These are phyloP conservation scores for Propithecus deckenii DNA, from an alignment of 2,797 vertebrate species.

Conservation along the genomic window DNA sequence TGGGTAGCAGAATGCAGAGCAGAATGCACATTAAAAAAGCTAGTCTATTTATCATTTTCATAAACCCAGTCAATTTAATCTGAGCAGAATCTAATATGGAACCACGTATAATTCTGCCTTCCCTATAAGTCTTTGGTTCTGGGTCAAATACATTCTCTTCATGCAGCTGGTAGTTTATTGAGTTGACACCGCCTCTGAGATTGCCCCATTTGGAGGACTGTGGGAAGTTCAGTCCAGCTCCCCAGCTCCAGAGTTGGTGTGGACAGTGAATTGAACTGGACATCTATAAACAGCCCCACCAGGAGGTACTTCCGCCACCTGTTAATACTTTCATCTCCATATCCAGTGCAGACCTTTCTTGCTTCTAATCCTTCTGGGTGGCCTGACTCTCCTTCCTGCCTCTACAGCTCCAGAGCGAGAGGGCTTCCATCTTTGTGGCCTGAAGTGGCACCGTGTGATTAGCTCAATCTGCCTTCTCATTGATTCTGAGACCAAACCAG, in stretches of 20 bases:
- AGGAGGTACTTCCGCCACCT: background rate
- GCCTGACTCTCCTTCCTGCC: background rate
- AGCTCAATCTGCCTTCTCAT: background rate
- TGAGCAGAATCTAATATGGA: background rate
- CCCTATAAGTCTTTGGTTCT: constrained; percentile 7
- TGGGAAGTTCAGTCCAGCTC: background rate
- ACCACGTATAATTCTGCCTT: background rate
- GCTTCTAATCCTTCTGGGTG: background rate
- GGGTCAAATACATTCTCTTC: background rate
- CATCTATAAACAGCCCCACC: background rate
- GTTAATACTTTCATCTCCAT: background rate
- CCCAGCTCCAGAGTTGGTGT: background rate
- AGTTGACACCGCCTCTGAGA: background rate
- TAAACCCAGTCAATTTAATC: background rate
- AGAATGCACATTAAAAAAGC: background rate
- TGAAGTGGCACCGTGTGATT: background rate
- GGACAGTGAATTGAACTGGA: background rate
- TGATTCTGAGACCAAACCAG: background rate
- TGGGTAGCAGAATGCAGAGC: background rate
- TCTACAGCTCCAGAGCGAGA: background rate
- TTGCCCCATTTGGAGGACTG: background rate
- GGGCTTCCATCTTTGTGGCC: background rate
- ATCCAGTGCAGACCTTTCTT: background rate
- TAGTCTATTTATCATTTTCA: background rate
- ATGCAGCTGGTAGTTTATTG: background rate